Evolutionary conservation across 2,797 vertebrate species (phyloP).

Genomic region (Gila robusta): DNA sequence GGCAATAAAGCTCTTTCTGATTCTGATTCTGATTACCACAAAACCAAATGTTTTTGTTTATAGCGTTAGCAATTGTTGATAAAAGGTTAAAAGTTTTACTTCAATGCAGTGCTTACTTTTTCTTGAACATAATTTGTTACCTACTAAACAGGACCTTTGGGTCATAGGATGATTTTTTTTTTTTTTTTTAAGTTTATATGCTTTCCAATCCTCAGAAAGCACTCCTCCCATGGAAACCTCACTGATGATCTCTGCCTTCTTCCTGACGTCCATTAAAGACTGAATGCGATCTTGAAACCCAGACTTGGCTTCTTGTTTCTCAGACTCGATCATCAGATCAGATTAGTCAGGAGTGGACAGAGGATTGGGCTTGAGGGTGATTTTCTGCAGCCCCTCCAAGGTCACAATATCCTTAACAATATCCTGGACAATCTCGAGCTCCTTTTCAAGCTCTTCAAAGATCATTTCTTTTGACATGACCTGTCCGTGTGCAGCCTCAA

Average conservation of each 20-base stretch:
- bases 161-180: no score
- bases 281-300: neutral
- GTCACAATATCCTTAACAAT: no score
- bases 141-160: rapidly evolving
- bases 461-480: no score
- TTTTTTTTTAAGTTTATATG: rapidly evolving
- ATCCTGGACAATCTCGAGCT: no score
- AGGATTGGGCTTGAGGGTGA: neutral
- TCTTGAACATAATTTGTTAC: no score
- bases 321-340: neutral
- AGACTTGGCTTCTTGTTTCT: neutral
- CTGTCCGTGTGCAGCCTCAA: no score
- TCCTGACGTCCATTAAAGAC: neutral
- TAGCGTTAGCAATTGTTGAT: neutral
- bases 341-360: neutral
- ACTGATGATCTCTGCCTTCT: neutral
- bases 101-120: no score
- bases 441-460: no score
- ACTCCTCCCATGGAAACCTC: neutral
- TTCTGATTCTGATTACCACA: no score
- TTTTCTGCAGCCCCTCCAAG: neutral
- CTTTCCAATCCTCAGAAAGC: neutral
- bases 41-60: neutral
- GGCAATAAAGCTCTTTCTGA: no score
- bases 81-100: no score